Evolutionary conservation across 2,113 vertebrate genomes (phyloP).

Genomic region (Mus spicilegus): DNA sequence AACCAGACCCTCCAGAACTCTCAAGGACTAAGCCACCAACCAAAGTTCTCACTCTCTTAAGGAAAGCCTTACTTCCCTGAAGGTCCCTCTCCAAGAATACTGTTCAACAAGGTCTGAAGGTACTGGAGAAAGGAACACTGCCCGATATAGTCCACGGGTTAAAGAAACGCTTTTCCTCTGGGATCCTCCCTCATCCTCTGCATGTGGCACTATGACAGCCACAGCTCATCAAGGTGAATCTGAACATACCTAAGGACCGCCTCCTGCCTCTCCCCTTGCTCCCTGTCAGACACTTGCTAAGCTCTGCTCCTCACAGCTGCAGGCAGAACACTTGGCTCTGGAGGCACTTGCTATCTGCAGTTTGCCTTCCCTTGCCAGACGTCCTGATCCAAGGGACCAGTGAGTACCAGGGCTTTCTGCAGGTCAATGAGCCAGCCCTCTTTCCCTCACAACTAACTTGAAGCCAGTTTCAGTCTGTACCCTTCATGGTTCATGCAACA

Average conservation of each 20-base stretch:
- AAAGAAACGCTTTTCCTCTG: background rate
- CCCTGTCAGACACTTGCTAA: background rate
- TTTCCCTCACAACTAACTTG: background rate
- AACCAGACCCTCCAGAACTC: no score
- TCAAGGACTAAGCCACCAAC: no score
- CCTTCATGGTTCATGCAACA: background rate
- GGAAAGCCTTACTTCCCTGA: background rate
- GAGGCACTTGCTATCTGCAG: no score
- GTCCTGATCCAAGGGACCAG: background rate
- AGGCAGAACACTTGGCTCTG: background rate
- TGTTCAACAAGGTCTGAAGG: background rate
- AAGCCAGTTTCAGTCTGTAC: background rate
- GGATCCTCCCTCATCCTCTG: background rate
- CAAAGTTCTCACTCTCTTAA: background rate
- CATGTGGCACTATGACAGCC: no score
- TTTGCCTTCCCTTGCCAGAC: background rate
- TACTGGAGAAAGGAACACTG: background rate
- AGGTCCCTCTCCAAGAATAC: no score
- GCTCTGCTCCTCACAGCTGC: background rate
- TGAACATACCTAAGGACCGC: background rate
- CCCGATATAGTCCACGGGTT: background rate
- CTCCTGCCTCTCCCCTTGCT: background rate
- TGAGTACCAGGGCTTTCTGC: background rate
- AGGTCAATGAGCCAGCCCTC: background rate
- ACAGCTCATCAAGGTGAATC: background rate